phyloP scores from a whole-genome alignment of 2,797 vertebrate species.

The Myotis planiceps region DNA sequence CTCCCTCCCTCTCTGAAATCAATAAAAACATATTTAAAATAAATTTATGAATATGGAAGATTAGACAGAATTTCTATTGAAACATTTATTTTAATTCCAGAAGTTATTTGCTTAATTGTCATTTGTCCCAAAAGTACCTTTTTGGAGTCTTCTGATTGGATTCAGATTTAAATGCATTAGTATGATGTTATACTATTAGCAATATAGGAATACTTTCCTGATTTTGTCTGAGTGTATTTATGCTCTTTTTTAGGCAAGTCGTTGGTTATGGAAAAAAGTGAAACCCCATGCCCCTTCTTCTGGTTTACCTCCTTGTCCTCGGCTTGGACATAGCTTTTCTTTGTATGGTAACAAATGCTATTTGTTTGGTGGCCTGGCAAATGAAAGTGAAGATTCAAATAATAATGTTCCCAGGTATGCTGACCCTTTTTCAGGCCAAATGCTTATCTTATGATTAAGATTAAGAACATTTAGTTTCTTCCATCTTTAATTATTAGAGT shows the following conservation, averaged over 20 bases:
- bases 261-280: conserved; percentile 99
- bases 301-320: conserved; percentile 92
- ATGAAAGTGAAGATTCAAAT: conserved; percentile 97
- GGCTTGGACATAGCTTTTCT: conserved; percentile 97
- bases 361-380: conserved; percentile 97
- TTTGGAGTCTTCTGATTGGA: neutral
- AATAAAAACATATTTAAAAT: too few species aligned
- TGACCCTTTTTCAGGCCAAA: conserved; percentile 28
- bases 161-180: neutral
- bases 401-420: conserved; percentile 95
- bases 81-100: conserved; percentile 44
- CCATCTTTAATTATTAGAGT: conserved; percentile 29
- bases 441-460: conserved; percentile 20
- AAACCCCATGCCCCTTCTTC: conserved; percentile 93
- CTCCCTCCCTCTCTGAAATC: too few species aligned
- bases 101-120: conserved; percentile 43
- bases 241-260: conserved; percentile 91
- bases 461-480: conserved; percentile 29
- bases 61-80: neutral
- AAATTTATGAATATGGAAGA: conserved; percentile 24
- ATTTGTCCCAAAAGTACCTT: neutral
- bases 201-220: neutral
- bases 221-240: conserved; percentile 27
- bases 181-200: neutral
- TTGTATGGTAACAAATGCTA: conserved; percentile 96